Conservation (phyloP, 2,113 vertebrate genomes). For the Ctenodactylus gundi region DNA sequence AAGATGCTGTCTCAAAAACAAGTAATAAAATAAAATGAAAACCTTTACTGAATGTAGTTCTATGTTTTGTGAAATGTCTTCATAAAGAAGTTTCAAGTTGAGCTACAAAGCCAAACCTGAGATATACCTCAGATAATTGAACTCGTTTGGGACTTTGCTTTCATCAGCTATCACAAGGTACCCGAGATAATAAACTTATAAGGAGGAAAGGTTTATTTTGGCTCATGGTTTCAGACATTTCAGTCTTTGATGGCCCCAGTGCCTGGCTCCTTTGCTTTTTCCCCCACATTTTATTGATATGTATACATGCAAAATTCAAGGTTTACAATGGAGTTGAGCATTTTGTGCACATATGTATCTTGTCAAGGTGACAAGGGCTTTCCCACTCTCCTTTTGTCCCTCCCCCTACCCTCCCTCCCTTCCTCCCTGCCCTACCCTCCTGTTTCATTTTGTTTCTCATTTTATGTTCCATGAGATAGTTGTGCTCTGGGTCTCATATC, state of each 20-base stretch:
- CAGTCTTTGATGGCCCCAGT: neutral
- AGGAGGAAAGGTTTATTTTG: neutral
- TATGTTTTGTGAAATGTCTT: neutral
- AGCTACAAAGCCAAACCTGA: neutral
- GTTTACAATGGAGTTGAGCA: no score
- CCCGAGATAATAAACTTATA: neutral
- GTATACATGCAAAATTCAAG: no score
- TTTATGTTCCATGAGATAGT: no score
- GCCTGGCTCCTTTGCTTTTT: neutral
- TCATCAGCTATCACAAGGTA: neutral
- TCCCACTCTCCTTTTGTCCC: no score
- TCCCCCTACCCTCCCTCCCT: no score
- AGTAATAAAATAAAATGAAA: neutral
- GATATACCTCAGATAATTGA: neutral
- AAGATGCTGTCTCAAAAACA: no score
- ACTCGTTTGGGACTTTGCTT: neutral
- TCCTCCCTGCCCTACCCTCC: no score
- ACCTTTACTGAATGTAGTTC: neutral
- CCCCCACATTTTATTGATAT: no score
- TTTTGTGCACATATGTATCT: no score
- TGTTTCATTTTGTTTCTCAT: no score
- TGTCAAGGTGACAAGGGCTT: no score
- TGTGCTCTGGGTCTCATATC: no score
- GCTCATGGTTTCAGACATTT: neutral
- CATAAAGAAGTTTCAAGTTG: neutral